Evolutionary conservation across 1,140 invertebrate species (phyloP).

Genomic region (Diorhabda elongata): DNA sequence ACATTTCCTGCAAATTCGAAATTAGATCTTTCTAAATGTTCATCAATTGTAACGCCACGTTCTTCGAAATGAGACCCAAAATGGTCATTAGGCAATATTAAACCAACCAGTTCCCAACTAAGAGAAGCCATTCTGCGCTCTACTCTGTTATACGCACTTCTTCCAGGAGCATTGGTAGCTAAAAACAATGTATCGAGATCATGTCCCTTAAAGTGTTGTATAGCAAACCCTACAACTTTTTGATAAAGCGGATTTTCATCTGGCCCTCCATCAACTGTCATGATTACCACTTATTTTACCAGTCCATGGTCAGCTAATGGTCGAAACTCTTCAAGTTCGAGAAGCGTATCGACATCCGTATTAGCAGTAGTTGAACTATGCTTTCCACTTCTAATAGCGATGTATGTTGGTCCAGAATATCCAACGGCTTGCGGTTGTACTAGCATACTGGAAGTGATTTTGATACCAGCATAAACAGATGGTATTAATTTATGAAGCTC

Average conservation of each 20-base stretch:
- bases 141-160: slow-evolving; percentile 15
- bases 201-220: slow-evolving; percentile 6
- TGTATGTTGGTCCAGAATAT: slow-evolving; percentile 15
- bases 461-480: too few species aligned
- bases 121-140: slow-evolving; percentile 18
- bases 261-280: background rate
- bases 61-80: slow-evolving; percentile 11
- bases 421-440: background rate
- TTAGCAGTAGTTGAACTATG: slow-evolving; percentile 15
- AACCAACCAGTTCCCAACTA: slow-evolving; percentile 12
- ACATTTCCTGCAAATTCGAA: slow-evolving; percentile 25
- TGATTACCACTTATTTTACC: background rate
- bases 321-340: slow-evolving; percentile 9
- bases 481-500: too few species aligned
- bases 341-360: slow-evolving; percentile 15
- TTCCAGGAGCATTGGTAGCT: slow-evolving; percentile 16
- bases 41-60: slow-evolving; percentile 31
- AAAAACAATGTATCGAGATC: slow-evolving; percentile 7
- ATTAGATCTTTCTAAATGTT: slow-evolving; percentile 35
- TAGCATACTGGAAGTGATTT: too few species aligned
- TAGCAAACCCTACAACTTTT: background rate
- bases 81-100: slow-evolving; percentile 13
- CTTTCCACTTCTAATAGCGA: slow-evolving; percentile 16
- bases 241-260: slow-evolving; percentile 3
- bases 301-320: background rate